A percentile compares a stretch with the other conserved stretches of the same genome.
These are phyloP conservation scores for Australoheros facetus DNA, from an alignment of 2,797 vertebrate genomes.

Conservation along the genomic window DNA sequence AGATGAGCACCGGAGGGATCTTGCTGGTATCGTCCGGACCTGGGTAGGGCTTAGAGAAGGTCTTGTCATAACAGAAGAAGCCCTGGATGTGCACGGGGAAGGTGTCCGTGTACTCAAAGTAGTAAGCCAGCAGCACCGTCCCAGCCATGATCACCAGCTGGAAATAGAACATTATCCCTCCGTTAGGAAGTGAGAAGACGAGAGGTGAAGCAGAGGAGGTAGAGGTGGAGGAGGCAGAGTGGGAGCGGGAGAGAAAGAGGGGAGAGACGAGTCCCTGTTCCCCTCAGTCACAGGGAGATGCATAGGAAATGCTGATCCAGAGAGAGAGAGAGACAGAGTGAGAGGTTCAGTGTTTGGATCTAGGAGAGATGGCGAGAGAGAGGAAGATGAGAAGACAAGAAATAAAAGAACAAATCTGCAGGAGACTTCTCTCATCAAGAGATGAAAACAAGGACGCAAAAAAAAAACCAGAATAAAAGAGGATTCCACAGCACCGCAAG, in stretches of 20 bases:
- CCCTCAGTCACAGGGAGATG: conserved; percentile 52
- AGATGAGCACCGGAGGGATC: conserved; percentile 87
- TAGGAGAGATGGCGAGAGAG: conserved; percentile 12
- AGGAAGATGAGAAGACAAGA: conserved; percentile 4
- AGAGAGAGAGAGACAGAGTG: conserved; percentile 27
- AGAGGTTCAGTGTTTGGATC: conserved; percentile 34
- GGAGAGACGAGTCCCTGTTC: conserved; percentile 55
- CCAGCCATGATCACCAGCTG: conserved; percentile 91
- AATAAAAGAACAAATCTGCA: conserved; percentile 35
- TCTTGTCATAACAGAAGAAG: conserved; percentile 92
- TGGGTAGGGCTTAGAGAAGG: conserved; percentile 88
- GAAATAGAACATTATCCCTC: conserved; percentile 78
- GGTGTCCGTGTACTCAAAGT: conserved; percentile 92
- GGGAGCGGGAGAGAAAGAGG: conserved; percentile 43
- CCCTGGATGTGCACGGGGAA: conserved; percentile 91
- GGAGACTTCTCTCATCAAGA: conserved; percentile 33
- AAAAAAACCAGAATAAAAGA: conserved; percentile 13
- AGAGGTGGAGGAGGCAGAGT: conserved; percentile 18
- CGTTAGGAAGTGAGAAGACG: conserved; percentile 56
- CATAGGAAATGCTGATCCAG: conserved; percentile 53
- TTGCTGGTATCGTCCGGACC: conserved; percentile 88
- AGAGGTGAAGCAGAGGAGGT: conserved; percentile 43
- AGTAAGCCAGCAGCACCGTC: conserved; percentile 89
- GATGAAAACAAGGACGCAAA: conserved; percentile 22
- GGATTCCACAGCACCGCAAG: conserved; percentile 25